A percentile compares a stretch with the other conserved stretches of the same genome.
Evolutionary conservation across 2,888 invertebrate genomes (phyloP).

Genomic region (Sturmia bella): DNA sequence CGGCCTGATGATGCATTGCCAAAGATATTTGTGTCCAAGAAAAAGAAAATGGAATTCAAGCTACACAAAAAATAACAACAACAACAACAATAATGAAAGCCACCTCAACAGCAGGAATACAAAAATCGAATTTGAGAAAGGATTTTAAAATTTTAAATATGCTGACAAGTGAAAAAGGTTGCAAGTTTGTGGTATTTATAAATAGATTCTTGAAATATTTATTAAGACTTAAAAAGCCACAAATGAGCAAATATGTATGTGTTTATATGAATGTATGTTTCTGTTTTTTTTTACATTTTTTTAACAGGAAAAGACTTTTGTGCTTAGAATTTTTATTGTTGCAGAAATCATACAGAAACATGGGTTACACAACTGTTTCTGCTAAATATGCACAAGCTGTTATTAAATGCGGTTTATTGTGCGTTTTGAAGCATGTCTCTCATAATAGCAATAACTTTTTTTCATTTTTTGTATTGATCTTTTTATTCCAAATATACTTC

Average conservation of each 20-base stretch:
- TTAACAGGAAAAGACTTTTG: slow-evolving; percentile 27
- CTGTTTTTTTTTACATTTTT: background rate
- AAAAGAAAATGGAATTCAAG: slow-evolving; percentile 28
- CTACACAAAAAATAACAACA: slow-evolving; percentile 21
- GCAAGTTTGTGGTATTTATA: slow-evolving; percentile 46
- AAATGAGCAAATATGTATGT: no score
- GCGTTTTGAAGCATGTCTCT: no score
- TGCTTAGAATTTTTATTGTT: slow-evolving; percentile 40
- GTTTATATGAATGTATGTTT: slow-evolving; percentile 19
- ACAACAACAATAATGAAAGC: background rate
- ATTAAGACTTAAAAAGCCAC: background rate
- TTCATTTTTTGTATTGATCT: no score
- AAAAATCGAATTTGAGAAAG: slow-evolving; percentile 54
- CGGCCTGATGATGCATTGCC: slow-evolving; percentile 53
- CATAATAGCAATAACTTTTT: no score
- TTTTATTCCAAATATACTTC: no score
- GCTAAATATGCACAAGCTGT: no score
- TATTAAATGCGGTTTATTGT: no score
- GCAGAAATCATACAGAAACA: background rate
- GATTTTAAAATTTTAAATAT: slow-evolving; percentile 57
- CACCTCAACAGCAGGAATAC: slow-evolving; percentile 31
- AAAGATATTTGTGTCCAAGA: slow-evolving; percentile 55
- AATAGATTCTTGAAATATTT: slow-evolving; percentile 50
- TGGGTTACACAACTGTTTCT: background rate
- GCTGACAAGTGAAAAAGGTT: slow-evolving; percentile 66